Base-by-base conservation (phyloP, 1,140 invertebrate genomes). In the Holcopasites calliopsidis region DNA sequence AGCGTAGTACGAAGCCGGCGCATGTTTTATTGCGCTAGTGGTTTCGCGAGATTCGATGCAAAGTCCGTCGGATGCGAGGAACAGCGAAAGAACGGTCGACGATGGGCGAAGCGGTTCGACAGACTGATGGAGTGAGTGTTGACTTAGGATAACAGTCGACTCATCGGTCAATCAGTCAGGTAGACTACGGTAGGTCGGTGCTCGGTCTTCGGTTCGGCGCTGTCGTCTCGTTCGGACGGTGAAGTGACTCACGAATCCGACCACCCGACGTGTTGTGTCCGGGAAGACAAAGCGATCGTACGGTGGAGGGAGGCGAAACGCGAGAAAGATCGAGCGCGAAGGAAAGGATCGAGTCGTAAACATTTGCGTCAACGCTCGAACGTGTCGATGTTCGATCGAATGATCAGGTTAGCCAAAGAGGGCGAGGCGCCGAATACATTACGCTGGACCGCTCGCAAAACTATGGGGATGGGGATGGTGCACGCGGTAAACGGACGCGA, bases 151-250 rank as follows among this genome's bases (percentile, higher is more conserved):
- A 91, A 90, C 89, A 90, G 90, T 90, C 87, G 86, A 80, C 87
- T 90, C 91, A 91, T 91, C 91, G 87, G 90, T 92, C 91, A 92
- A 91, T 91, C 90, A 89, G 88, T 88, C 90, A 91, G 90, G 89
- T 90, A 90, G 88, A 83, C 85, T 84, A 83, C 82, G 78, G 81
- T 73, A 77, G 79, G 79, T 87, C 85, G 86, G 86, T 87, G 81
- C 88, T 90, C 82, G 82, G 85, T 91, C 89, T 90, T 90, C 82
- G 79, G 76, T 74, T 79, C 76, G 61, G 74, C 74, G 70, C 83
- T 86, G 83, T 87, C 86, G 77, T 85, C 79, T 85, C 77, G 76
- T 78, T 65, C 77, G 85, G 84, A 87, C 80, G 85, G 85, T 74
- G 90, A 89, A 89, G 86, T 87, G 85, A 90, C 84, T 89, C 89